Conservation (phyloP, 2,888 invertebrate genomes). For the Drosophila prostipennis region DNA sequence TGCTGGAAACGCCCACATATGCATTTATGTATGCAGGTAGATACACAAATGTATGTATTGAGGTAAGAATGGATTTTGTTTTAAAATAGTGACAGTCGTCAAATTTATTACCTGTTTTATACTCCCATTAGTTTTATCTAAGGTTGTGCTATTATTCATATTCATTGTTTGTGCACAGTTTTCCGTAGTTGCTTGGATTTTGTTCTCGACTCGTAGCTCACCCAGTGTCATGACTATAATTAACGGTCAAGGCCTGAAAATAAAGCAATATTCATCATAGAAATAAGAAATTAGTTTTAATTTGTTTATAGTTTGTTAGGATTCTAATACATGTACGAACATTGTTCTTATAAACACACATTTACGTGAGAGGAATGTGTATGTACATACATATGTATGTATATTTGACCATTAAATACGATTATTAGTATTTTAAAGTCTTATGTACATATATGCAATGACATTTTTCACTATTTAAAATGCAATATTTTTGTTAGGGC, state of each 20-base stretch:
- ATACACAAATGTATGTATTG: too few relatives aligned
- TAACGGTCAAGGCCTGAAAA: background rate
- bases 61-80: too few relatives aligned
- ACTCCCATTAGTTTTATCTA: background rate
- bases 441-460: too few relatives aligned
- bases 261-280: background rate
- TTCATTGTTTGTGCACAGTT: background rate
- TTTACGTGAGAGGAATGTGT: background rate
- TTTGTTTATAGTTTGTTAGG: background rate
- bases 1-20: too few relatives aligned
- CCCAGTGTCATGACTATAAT: slow-evolving; percentile 8
- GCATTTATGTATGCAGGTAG: too few relatives aligned
- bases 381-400: background rate
- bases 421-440: too few relatives aligned
- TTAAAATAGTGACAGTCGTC: background rate
- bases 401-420: too few relatives aligned
- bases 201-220: slow-evolving; percentile 1
- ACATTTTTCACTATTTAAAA: too few relatives aligned
- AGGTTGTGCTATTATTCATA: background rate
- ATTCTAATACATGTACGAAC: too few relatives aligned
- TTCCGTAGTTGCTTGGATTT: background rate
- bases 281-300: background rate
- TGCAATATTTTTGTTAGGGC: background rate
- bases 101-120: slow-evolving; percentile 4
- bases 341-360: background rate